Evolutionary conservation across 2,113 vertebrate species (phyloP).

Genomic region (Gallinago jamesoni): DNA sequence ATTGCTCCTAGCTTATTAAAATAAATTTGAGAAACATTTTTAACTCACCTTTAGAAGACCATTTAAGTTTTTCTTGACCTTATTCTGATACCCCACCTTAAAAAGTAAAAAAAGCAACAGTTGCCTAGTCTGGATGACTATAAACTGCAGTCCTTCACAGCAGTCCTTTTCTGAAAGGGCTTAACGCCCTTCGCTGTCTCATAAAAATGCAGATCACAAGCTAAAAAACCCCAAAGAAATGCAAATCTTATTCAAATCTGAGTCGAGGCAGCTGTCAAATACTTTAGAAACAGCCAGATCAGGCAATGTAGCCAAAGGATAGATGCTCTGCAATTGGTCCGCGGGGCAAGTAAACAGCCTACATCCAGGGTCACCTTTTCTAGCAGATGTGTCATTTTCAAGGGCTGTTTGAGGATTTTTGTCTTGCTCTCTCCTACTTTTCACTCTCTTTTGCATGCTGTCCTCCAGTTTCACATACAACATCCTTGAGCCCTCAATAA

Average conservation of each 20-base stretch:
- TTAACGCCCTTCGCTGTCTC: background rate
- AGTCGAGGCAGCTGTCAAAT: background rate
- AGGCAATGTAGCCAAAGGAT: background rate
- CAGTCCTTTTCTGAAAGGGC: background rate
- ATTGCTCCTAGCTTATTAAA: background rate
- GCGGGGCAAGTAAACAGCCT: background rate
- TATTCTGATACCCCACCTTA: background rate
- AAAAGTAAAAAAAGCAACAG: background rate
- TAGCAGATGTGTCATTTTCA: background rate
- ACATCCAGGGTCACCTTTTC: background rate
- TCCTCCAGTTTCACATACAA: background rate
- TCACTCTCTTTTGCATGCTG: background rate
- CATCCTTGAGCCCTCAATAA: background rate
- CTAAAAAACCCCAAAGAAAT: background rate
- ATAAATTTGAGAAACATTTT: background rate
- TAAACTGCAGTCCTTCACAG: background rate
- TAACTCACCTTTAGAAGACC: constrained; percentile 37
- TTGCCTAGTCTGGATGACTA: background rate
- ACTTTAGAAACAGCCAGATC: background rate
- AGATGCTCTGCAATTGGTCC: background rate
- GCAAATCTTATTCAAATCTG: constrained; percentile 43
- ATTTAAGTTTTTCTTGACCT: background rate
- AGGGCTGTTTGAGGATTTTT: background rate
- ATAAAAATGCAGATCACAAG: constrained; percentile 45
- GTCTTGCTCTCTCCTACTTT: background rate